Base-by-base conservation (phyloP, 2,113 vertebrate species). In the Apodemus sylvaticus region DNA sequence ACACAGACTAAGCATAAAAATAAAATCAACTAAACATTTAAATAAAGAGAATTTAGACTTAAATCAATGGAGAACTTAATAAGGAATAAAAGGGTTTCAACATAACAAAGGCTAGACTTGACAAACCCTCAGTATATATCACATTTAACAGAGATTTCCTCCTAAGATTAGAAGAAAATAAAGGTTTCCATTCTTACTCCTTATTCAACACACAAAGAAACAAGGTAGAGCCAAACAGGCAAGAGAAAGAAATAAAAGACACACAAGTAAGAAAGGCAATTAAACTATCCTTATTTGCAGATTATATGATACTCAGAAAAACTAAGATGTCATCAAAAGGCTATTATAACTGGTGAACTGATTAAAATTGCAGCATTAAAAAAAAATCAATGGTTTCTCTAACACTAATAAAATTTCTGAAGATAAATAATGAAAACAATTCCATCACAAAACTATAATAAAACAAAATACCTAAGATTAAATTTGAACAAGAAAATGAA, bases 1-100 rank as follows among this genome's bases (percentile, higher is more conserved):
- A 87, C 10, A 73, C n/a, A 86, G 73, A 81, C 66, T 70, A 86
- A 34, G 48, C 68, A 95, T 4, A 94, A 91, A 93, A 91, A 42
- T 74, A 92, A 94, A 90, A 13, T 1, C 16, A 58, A 86, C 9
- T 73, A 95, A 53, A 31, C 17, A 97, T 5, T 60, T 60, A 83
- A 79, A 36, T 7, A 62, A 86, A 91, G 26, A 73, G 13, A 94
- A 58, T 94, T 12, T 31, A 94, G 68, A 62, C 16, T 8, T 81
- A 39, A 94, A 95, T 92, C 48, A n/a, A 93, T 29, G 29, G 20
- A 36, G 48, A 71, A 89, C 11, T 91, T 79, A 64, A 66, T 64
- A 79, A 66, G 13, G 29, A 12, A 66, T 14, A 78, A 60, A 76
- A 90, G 55, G 74, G 62, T 45, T 14, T 79, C 58, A 78, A 79